Evolutionary conservation across 2,113 vertebrate genomes (phyloP).

Genomic region (Ageneiosus marmoratus): DNA sequence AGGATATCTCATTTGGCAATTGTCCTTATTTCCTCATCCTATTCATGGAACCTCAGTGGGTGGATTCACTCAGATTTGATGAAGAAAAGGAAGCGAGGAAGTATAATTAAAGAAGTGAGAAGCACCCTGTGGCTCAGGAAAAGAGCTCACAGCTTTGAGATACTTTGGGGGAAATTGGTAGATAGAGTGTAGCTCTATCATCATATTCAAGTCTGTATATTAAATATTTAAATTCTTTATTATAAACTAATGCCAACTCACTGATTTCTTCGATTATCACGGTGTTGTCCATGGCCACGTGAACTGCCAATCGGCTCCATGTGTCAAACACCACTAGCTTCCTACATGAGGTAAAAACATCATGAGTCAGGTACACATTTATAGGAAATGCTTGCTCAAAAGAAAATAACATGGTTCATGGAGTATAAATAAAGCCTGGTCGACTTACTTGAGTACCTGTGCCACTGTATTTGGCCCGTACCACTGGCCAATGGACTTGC

Average conservation of each 20-base stretch:
- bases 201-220: background rate
- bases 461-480: constrained; percentile 98
- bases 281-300: constrained; percentile 98
- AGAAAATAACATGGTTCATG: background rate
- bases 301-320: constrained; percentile 92
- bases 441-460: constrained; percentile 94
- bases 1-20: background rate
- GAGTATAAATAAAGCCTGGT: too few relatives aligned
- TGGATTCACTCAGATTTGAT: background rate
- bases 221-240: background rate
- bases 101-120: background rate
- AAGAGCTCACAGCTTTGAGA: background rate
- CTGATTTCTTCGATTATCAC: constrained; percentile 97
- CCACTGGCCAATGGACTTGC: constrained; percentile 97
- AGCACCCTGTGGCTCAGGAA: background rate
- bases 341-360: constrained; percentile 66
- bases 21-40: background rate
- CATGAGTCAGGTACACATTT: background rate
- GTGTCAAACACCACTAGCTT: constrained; percentile 93
- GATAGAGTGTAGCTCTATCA: background rate
- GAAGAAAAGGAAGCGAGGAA: background rate
- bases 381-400: background rate
- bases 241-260: constrained; percentile 74
- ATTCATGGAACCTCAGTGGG: background rate
- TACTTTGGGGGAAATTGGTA: too few relatives aligned